Evolutionary conservation across 1,140 invertebrate genomes (phyloP).

Genomic region (Temnothorax longispinosus): DNA sequence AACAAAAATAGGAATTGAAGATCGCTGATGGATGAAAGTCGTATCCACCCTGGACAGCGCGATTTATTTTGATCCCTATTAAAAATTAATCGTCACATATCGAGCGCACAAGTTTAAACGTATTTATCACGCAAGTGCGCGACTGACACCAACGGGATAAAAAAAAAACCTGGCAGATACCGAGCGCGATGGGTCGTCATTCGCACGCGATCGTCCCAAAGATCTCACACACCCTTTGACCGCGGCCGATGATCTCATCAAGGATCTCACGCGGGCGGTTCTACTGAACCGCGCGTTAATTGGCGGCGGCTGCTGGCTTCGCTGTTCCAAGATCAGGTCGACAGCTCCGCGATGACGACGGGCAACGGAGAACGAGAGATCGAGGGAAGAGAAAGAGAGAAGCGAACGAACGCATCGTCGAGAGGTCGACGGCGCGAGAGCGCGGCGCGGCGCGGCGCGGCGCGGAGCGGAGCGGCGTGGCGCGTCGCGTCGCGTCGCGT

Average conservation of each 20-base stretch:
- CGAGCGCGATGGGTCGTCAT: background rate
- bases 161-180: background rate
- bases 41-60: too few relatives aligned
- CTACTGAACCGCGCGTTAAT: conserved; percentile 23
- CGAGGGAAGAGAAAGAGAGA: background rate
- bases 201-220: background rate
- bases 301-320: conserved; percentile 28
- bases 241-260: background rate
- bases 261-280: background rate
- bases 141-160: too few relatives aligned
- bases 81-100: background rate
- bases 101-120: too few relatives aligned
- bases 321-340: conserved; percentile 39
- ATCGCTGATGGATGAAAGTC: background rate
- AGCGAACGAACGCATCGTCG: conserved; percentile 61
- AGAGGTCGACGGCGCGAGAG: conserved; percentile 57
- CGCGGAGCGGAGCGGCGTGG: background rate
- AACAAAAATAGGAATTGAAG: background rate
- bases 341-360: conserved; percentile 15
- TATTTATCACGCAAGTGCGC: background rate
- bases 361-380: background rate
- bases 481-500: background rate
- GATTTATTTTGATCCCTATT: background rate
- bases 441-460: conserved; percentile 21
- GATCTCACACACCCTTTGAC: background rate